Evolutionary conservation across 92 coral and sea anemone species (phyloP).

Genomic region (Palythoa heliodiscus): DNA sequence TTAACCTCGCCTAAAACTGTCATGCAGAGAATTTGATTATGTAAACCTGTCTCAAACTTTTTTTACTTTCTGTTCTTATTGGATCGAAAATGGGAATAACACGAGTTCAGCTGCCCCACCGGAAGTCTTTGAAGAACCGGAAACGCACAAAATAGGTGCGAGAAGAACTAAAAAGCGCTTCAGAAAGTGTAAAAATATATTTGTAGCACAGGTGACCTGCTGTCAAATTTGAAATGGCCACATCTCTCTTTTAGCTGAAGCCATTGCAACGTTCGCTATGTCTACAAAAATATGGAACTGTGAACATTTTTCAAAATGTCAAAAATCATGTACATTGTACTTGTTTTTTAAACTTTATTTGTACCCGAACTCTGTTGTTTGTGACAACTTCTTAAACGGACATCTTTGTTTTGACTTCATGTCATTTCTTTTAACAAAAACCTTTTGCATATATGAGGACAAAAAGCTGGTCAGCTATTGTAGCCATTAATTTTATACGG

Average conservation of each 20-base stretch:
- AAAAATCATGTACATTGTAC: not conserved
- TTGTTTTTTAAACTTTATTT: not conserved
- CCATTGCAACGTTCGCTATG: not conserved
- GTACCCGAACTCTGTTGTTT: not conserved
- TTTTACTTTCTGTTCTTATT: not conserved
- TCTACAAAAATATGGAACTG: not conserved
- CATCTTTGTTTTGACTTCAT: not conserved
- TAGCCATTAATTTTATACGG: not conserved
- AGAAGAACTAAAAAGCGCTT: not conserved
- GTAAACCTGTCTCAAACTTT: conserved; percentile 11
- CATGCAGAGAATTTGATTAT: conserved; percentile 31
- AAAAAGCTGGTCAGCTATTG: not conserved
- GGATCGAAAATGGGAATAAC: not conserved
- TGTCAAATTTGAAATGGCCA: not conserved
- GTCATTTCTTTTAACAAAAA: not conserved
- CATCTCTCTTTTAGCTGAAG: not conserved
- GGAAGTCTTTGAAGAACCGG: conserved; percentile 27
- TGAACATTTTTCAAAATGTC: not conserved
- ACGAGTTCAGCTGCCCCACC: conserved; percentile 33
- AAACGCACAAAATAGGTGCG: conserved; percentile 1
- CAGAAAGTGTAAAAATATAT: not conserved
- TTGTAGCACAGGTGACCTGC: conserved; percentile 23
- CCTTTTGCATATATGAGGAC: not conserved
- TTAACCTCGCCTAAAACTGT: conserved; percentile 34
- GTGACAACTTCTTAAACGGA: not conserved